These are phyloP conservation scores for Hofmannophila pseudospretella DNA, from an alignment of 2,888 invertebrate genomes.

Conservation along the genomic window DNA sequence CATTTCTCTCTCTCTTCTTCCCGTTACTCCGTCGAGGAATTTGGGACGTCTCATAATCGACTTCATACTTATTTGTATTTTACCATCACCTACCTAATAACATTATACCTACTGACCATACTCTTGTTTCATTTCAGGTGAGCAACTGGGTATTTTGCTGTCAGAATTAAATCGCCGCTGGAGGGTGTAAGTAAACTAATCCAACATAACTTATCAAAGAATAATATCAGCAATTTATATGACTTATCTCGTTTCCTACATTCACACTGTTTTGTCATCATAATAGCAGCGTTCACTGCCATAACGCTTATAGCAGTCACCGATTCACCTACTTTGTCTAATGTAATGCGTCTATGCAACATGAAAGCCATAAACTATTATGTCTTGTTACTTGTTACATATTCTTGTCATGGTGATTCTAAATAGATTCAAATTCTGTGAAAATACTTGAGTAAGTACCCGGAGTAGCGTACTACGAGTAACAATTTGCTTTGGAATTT, in stretches of 20 bases:
- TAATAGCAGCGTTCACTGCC: constrained; percentile 7
- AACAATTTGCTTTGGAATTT: no score
- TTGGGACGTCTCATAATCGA: no score
- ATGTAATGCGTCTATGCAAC: constrained; percentile 28
- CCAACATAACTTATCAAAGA: constrained; percentile 1
- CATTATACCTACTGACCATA: no score
- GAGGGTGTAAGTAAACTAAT: constrained; percentile 7
- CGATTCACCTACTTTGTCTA: constrained; percentile 30
- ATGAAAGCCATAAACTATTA: constrained; percentile 9
- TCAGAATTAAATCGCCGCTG: not conserved
- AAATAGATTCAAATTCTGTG: constrained; percentile 23
- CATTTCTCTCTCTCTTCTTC: no score
- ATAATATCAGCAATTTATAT: constrained; percentile 4
- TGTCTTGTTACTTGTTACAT: constrained; percentile 14
- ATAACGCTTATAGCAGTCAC: constrained; percentile 14
- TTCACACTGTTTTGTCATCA: constrained; percentile 7
- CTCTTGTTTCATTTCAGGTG: constrained; percentile 9
- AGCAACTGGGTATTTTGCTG: constrained; percentile 1
- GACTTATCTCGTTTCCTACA: constrained; percentile 10
- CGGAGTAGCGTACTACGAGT: no score
- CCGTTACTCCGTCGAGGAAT: no score
- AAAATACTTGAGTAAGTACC: no score
- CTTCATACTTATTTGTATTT: no score
- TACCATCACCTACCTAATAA: no score
- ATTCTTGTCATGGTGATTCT: constrained; percentile 21